These are phyloP conservation scores for Morone chrysops DNA, from an alignment of 2,113 vertebrate species.

Conservation along the genomic window DNA sequence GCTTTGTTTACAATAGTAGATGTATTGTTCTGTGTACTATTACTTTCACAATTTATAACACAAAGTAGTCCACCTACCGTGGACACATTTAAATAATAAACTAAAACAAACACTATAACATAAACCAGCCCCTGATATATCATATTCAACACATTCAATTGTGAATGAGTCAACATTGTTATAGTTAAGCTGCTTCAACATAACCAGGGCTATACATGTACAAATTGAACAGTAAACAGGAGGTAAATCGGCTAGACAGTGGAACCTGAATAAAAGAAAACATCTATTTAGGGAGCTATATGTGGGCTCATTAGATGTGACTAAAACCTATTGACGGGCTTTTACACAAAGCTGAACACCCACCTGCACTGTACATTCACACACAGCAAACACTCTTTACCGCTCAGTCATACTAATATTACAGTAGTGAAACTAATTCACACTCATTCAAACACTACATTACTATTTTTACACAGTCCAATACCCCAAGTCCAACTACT, in stretches of 20 bases:
- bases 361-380: conserved; percentile 30
- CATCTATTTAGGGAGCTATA: conserved; percentile 3
- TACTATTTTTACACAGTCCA: neutral
- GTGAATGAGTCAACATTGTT: neutral
- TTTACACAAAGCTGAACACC: neutral
- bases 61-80: neutral
- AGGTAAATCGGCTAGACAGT: neutral
- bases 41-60: conserved; percentile 1
- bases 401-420: conserved; percentile 10
- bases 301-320: conserved; percentile 4
- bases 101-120: neutral
- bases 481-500: neutral
- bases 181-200: neutral
- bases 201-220: neutral
- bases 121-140: neutral
- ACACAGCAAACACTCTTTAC: neutral
- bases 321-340: neutral
- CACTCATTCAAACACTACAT: neutral
- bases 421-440: conserved; percentile 1
- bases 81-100: neutral
- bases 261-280: neutral
- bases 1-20: neutral
- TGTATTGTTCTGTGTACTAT: neutral
- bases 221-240: neutral
- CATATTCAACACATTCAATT: neutral